Evolutionary conservation across 2,797 vertebrate species (phyloP), one percentile per base, ranked within the genome.

Genomic region (Sarcophilus harrisii): DNA sequence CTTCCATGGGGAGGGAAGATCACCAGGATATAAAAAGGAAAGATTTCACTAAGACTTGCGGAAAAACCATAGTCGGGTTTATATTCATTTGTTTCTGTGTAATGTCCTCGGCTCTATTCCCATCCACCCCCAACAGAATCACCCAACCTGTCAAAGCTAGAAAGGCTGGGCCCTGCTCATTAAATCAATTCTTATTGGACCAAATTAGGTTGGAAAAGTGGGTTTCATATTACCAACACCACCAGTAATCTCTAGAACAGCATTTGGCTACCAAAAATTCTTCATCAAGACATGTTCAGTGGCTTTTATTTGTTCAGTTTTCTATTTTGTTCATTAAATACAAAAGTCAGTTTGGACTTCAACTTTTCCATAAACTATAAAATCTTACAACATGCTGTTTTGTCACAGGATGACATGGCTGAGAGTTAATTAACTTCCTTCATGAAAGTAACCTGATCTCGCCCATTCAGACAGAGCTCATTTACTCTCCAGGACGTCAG

Each of bases 321-420:
- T 93, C 90, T 57, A 87, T 62, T 62, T 91, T 52, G 57, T 96
- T 93, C 92, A 55, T 58, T 90, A 81, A n/a, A 94, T 27, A 58
- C 12, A 28, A 93, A 96, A 92, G 4, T 91, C 57, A 91, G 0
- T 90, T 60, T 21, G 57, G 24, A 32, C 57, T 96, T 90, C 1
- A n/a, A 5, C 9, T 57, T 21, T 1, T 73, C 32, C 32, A 18
- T 18, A 38, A 66, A 32, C 13, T 66, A 16, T 16, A 66, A 59
- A 92, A 94, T 94, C 62, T 95, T 91, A 96, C 73, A 94, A 55
- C 96, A 91, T 16, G 73, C n/a, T 45, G 30, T 9, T 95, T 73
- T 58, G 5, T 90, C 95, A 4, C 66, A 27, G n/a, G 91, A 6
- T 57, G 55, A 87, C 38, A 57, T 60, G 38, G 94, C 60, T 90